These are phyloP conservation scores for Oxycera nigricornis DNA, from an alignment of 2,888 invertebrate species.

Conservation along the genomic window DNA sequence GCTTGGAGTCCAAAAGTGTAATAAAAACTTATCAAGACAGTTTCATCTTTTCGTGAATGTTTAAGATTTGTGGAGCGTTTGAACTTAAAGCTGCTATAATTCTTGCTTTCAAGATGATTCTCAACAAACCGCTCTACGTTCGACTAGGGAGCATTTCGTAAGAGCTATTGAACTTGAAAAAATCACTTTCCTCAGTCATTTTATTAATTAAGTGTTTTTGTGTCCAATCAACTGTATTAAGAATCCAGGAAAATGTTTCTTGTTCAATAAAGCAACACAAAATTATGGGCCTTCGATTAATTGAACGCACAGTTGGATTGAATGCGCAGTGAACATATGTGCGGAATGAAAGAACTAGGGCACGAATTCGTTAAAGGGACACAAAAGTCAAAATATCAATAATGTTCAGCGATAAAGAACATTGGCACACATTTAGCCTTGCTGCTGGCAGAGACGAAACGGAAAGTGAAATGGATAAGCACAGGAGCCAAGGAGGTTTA, in stretches of 20 bases:
- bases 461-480: not conserved
- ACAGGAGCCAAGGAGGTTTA: not conserved
- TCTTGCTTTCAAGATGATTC: not conserved
- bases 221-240: not conserved
- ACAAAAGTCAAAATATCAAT: constrained; percentile 21
- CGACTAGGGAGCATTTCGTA: not conserved
- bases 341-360: not conserved
- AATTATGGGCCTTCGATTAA: constrained; percentile 11
- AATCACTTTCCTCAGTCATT: not conserved
- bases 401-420: not conserved
- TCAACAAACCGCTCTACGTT: not conserved
- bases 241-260: not conserved
- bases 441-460: not conserved
- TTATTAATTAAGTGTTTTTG: not conserved
- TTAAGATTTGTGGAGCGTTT: not conserved
- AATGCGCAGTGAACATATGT: not conserved
- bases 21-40: not conserved
- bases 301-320: constrained; percentile 8
- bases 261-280: not conserved
- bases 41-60: not conserved
- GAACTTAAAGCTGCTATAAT: not conserved
- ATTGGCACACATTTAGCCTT: constrained; percentile 17
- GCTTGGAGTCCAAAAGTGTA: no score
- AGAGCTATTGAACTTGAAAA: constrained; percentile 2
- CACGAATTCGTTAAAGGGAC: constrained; percentile 29